Evolutionary conservation across 2,113 vertebrate genomes (phyloP).

Genomic region (Poeciliopsis prolifica): DNA sequence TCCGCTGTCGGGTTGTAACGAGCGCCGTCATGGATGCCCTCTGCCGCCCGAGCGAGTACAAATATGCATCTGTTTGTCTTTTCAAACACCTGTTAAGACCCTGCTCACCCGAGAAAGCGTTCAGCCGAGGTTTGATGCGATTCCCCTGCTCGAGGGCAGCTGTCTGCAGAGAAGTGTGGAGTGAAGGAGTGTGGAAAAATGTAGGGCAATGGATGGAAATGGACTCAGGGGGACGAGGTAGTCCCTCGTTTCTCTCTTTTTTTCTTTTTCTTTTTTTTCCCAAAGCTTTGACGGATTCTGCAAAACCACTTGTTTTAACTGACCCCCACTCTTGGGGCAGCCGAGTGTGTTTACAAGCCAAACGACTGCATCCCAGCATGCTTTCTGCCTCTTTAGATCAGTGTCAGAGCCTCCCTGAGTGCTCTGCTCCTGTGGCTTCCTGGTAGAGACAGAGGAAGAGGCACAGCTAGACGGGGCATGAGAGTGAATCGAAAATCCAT

Average conservation of each 20-base stretch:
- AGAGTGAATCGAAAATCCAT: not conserved
- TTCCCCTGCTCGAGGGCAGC: slow-evolving; percentile 22
- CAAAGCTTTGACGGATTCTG: slow-evolving; percentile 32
- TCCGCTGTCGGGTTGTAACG: slow-evolving; percentile 41
- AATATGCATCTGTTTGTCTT: slow-evolving; percentile 57
- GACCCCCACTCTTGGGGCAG: slow-evolving; percentile 55
- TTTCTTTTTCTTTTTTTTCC: not conserved
- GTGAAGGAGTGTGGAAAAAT: not conserved
- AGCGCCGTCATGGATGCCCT: slow-evolving; percentile 49
- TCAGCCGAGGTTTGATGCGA: slow-evolving; percentile 25
- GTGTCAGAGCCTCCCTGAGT: slow-evolving; percentile 57
- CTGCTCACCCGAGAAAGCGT: slow-evolving; percentile 44
- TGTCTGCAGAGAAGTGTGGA: slow-evolving; percentile 1
- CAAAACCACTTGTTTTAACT: slow-evolving; percentile 59
- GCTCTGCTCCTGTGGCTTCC: slow-evolving; percentile 43
- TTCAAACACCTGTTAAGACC: slow-evolving; percentile 64
- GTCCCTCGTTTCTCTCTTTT: slow-evolving; percentile 5
- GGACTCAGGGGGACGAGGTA: not conserved
- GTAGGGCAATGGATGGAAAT: not conserved
- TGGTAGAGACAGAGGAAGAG: slow-evolving; percentile 25
- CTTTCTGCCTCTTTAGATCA: slow-evolving; percentile 68
- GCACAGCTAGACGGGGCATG: slow-evolving; percentile 1
- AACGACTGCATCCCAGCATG: slow-evolving; percentile 58
- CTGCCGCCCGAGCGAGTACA: slow-evolving; percentile 49
- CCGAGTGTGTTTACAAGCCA: slow-evolving; percentile 70